Conservation (phyloP, 2,113 vertebrate species). For the Melospiza georgiana region DNA sequence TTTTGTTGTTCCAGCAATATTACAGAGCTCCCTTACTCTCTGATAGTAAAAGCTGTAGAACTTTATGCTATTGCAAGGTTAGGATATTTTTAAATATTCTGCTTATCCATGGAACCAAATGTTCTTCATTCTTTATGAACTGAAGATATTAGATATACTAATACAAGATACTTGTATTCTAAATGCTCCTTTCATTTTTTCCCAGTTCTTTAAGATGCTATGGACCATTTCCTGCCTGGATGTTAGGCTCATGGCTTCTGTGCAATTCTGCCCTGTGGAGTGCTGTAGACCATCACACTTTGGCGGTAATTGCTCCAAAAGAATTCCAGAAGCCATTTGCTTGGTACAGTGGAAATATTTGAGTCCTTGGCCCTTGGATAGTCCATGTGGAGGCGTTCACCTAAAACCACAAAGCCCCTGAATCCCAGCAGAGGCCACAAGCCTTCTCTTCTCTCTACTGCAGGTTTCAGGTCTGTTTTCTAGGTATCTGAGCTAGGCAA, state of each 20-base stretch:
- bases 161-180: background rate
- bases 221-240: fast-evolving
- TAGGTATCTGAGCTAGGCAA: background rate
- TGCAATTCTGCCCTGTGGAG: background rate
- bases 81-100: background rate
- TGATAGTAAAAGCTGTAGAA: background rate
- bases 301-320: background rate
- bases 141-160: background rate
- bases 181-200: background rate
- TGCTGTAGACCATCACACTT: background rate
- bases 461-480: background rate
- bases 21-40: background rate
- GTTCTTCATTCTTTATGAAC: background rate
- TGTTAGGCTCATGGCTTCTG: background rate
- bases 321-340: background rate
- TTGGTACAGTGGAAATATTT: background rate
- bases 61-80: background rate
- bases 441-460: no score
- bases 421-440: background rate
- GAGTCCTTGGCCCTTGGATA: background rate
- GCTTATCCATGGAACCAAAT: background rate
- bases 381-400: background rate
- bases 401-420: background rate
- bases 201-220: background rate
- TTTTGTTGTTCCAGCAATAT: background rate